Evolutionary conservation across 2,888 invertebrate genomes (phyloP).

Genomic region (Plagodis pulveraria): DNA sequence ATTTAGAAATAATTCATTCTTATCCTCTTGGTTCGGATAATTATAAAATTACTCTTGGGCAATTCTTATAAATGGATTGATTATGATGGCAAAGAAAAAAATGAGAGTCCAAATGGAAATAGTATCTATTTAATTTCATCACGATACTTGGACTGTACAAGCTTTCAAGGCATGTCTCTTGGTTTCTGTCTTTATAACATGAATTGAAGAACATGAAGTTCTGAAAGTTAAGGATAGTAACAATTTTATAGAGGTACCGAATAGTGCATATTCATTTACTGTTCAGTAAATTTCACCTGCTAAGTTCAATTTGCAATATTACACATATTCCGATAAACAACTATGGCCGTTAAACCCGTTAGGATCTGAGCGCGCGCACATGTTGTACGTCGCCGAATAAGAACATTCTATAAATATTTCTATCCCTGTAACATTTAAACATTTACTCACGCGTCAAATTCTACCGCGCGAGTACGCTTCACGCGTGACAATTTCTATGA

Average conservation of each 20-base stretch:
- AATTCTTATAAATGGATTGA: no score
- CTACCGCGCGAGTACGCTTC: slow-evolving; percentile 51
- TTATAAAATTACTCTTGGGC: background rate
- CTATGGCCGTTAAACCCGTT: slow-evolving; percentile 2
- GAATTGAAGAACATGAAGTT: slow-evolving; percentile 30
- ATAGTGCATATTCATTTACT: slow-evolving; percentile 7
- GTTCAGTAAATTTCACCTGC: background rate
- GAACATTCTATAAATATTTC: slow-evolving; percentile 53
- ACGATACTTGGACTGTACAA: slow-evolving; percentile 11
- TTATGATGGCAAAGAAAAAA: background rate
- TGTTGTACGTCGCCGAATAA: slow-evolving; percentile 31
- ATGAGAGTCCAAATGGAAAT: background rate
- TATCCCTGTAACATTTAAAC: slow-evolving; percentile 59
- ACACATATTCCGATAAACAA: slow-evolving; percentile 3
- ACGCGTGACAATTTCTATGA: slow-evolving; percentile 56
- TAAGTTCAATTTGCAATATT: slow-evolving; percentile 6
- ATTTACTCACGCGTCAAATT: slow-evolving; percentile 46
- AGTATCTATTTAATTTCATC: slow-evolving; percentile 5
- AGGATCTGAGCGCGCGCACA: background rate
- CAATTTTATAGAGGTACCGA: slow-evolving; percentile 25
- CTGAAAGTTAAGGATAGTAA: slow-evolving; percentile 19
- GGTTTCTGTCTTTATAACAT: slow-evolving; percentile 41
- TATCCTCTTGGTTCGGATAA: background rate
- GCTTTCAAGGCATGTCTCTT: slow-evolving; percentile 35
- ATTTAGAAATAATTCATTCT: background rate